Evolutionary conservation across 30 jellyfish, hydroid and myxozoan genomes (phyloP).

Genomic region (Morbakka virulenta): DNA sequence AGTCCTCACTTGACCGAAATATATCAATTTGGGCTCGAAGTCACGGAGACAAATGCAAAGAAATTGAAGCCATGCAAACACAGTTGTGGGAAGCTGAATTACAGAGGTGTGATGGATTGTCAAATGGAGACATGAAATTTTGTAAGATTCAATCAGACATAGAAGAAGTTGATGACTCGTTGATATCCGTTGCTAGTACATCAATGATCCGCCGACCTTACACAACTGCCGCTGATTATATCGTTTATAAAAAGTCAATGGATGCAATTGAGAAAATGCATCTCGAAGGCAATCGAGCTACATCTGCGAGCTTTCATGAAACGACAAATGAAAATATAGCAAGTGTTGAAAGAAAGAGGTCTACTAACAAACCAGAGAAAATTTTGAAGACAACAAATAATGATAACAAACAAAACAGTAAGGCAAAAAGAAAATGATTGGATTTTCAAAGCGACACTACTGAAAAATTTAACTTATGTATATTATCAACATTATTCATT

Average conservation of each 20-base stretch:
- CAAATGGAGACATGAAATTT: background rate
- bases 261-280: background rate
- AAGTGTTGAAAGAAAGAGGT: too few species aligned
- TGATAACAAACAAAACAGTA: too few species aligned
- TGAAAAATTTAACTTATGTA: too few species aligned
- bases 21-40: conserved; percentile 65
- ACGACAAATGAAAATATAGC: too few species aligned
- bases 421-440: too few species aligned
- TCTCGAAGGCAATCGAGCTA: too few species aligned
- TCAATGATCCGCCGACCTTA: background rate
- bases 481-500: too few species aligned
- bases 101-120: background rate
- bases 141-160: background rate
- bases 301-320: too few species aligned
- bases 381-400: too few species aligned
- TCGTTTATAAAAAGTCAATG: background rate
- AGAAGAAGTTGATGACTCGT: background rate
- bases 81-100: conserved; percentile 61
- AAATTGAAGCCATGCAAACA: conserved; percentile 63
- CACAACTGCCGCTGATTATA: background rate
- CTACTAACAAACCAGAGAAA: too few species aligned
- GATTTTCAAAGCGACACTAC: too few species aligned
- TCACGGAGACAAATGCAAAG: conserved; percentile 74
- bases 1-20: conserved; percentile 57
- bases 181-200: background rate